phyloP scores from a whole-genome alignment of 1,140 invertebrate genomes.

The Macrobrachium rosenbergii region DNA sequence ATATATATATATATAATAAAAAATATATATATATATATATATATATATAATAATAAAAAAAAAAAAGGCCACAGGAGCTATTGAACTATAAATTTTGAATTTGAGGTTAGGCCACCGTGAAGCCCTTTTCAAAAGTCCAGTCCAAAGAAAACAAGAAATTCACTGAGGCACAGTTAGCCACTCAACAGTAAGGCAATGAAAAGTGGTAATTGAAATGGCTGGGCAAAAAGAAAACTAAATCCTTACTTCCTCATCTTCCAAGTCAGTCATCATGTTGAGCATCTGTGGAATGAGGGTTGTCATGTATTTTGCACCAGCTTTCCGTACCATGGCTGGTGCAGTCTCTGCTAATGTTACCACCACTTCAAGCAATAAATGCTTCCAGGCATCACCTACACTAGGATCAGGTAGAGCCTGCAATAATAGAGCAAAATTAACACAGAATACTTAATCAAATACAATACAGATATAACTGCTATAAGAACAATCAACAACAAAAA shows the following conservation, averaged over 20 bases:
- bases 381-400: conserved; percentile 85
- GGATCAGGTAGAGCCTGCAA: conserved; percentile 73
- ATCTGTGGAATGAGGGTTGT: conserved; percentile 74
- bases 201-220: too few species aligned
- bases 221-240: background rate
- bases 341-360: conserved; percentile 95
- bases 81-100: too few species aligned
- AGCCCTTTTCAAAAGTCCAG: too few species aligned
- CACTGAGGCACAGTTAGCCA: too few species aligned
- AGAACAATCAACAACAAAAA: background rate
- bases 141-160: too few species aligned
- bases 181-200: too few species aligned
- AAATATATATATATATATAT: too few species aligned
- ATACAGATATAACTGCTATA: background rate
- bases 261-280: conserved; percentile 96
- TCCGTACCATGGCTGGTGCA: conserved; percentile 95
- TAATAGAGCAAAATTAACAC: background rate
- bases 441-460: background rate
- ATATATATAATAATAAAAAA: too few species aligned
- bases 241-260: conserved; percentile 87
- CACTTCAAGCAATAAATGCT: conserved; percentile 93
- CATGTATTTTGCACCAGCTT: conserved; percentile 73
- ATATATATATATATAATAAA: too few species aligned
- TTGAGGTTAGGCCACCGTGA: too few species aligned
- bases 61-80: too few species aligned